Percentiles rank a stretch among this genome's conserved stretches.
These are phyloP conservation scores for Upupa epops DNA, from an alignment of 2,113 vertebrate species.

Conservation along the genomic window DNA sequence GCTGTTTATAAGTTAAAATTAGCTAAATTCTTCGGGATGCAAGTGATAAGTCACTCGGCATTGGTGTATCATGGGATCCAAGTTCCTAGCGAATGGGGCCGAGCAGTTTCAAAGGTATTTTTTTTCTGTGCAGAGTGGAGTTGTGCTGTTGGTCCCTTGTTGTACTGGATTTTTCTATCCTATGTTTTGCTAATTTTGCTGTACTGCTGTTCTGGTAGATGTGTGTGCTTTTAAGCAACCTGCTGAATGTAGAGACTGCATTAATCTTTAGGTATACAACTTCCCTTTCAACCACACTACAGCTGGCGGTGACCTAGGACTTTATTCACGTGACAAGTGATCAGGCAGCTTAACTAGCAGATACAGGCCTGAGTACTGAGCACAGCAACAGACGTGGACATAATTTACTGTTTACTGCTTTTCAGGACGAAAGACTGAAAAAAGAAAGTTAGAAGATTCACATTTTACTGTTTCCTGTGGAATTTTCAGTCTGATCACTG, in stretches of 20 bases:
- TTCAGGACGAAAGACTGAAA: background rate
- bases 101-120: background rate
- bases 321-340: background rate
- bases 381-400: background rate
- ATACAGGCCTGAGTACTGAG: background rate
- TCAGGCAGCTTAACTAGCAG: background rate
- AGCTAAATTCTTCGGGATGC: conserved; percentile 55
- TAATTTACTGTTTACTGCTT: no score
- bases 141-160: background rate
- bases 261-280: background rate
- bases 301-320: background rate
- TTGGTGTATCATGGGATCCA: conserved; percentile 32
- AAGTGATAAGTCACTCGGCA: conserved; percentile 46
- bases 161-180: background rate
- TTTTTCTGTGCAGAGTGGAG: background rate
- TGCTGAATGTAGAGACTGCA: background rate
- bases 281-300: background rate
- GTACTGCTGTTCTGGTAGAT: background rate
- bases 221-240: background rate
- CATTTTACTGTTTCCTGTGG: background rate
- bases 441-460: background rate
- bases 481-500: background rate
- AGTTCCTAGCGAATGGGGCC: conserved; percentile 11
- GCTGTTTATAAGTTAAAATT: conserved; percentile 63
- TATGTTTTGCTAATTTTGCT: background rate